phyloP scores from a whole-genome alignment of 2,888 invertebrate genomes.

The Stenodema calcarata region DNA sequence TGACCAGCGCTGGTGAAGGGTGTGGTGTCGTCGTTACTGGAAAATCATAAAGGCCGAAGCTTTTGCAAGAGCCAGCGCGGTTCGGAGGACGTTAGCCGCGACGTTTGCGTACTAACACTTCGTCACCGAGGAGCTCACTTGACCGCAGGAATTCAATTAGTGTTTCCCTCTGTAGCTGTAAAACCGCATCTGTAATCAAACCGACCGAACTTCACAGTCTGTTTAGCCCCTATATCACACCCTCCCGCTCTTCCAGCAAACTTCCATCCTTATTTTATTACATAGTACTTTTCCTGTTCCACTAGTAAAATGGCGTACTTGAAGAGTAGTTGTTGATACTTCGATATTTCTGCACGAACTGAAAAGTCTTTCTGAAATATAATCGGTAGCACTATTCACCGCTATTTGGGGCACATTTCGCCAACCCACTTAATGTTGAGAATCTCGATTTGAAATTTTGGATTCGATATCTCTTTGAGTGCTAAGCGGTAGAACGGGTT shows the following conservation, averaged over 20 bases:
- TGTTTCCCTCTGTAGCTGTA: constrained; percentile 26
- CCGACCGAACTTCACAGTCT: constrained; percentile 11
- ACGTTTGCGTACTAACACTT: constrained; percentile 13
- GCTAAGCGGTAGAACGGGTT: too few relatives aligned
- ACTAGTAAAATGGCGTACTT: too few relatives aligned
- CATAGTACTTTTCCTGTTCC: too few relatives aligned
- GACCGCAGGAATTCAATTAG: constrained; percentile 47
- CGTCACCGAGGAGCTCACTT: constrained; percentile 21
- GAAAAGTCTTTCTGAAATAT: too few relatives aligned
- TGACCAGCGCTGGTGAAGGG: background rate
- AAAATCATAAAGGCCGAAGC: background rate
- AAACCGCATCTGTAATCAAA: constrained; percentile 37
- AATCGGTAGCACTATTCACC: too few relatives aligned
- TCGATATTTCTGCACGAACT: too few relatives aligned
- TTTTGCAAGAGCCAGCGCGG: background rate
- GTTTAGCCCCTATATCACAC: background rate
- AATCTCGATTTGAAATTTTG: too few relatives aligned
- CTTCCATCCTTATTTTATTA: too few relatives aligned
- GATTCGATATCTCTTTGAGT: too few relatives aligned
- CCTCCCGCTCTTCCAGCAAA: background rate
- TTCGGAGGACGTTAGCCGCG: background rate
- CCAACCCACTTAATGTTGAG: too few relatives aligned
- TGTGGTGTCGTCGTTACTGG: background rate
- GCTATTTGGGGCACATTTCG: too few relatives aligned
- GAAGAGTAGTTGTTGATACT: too few relatives aligned